phyloP scores from a whole-genome alignment of 2,797 vertebrate species.

The Phyllotis vaccarum region DNA sequence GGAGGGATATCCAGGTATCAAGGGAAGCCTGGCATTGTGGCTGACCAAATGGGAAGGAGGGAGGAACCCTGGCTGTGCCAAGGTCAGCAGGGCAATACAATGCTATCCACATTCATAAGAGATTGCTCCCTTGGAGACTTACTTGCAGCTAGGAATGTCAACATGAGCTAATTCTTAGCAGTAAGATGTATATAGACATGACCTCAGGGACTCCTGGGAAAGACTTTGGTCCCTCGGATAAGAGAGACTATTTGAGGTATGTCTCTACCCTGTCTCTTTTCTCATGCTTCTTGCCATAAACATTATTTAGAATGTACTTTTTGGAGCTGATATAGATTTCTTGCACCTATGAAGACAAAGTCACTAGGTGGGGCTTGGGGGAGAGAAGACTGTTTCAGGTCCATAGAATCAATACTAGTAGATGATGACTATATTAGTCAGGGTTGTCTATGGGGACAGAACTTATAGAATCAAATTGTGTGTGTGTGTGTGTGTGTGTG shows the following conservation, averaged over 20 bases:
- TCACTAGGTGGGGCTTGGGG: background rate
- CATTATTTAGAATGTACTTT: background rate
- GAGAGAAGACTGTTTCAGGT: background rate
- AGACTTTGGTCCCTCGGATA: background rate
- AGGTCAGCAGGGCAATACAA: rapidly evolving
- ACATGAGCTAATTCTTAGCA: background rate
- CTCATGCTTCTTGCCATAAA: background rate
- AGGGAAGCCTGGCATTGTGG: background rate
- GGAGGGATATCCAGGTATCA: background rate
- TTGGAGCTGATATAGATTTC: background rate
- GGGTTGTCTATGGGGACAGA: background rate
- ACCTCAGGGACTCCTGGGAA: background rate
- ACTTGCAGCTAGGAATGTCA: background rate
- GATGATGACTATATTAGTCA: background rate
- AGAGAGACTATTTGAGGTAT: background rate
- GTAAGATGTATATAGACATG: rapidly evolving
- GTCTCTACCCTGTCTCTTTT: background rate
- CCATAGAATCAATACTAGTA: background rate
- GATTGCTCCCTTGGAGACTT: background rate
- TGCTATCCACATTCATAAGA: background rate
- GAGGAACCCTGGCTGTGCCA: background rate
- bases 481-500: too few species aligned
- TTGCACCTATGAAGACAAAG: background rate
- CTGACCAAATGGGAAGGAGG: background rate
- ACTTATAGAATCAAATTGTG: background rate